Evolutionary conservation across 2,113 vertebrate genomes (phyloP).

Genomic region (Taxidea taxus): DNA sequence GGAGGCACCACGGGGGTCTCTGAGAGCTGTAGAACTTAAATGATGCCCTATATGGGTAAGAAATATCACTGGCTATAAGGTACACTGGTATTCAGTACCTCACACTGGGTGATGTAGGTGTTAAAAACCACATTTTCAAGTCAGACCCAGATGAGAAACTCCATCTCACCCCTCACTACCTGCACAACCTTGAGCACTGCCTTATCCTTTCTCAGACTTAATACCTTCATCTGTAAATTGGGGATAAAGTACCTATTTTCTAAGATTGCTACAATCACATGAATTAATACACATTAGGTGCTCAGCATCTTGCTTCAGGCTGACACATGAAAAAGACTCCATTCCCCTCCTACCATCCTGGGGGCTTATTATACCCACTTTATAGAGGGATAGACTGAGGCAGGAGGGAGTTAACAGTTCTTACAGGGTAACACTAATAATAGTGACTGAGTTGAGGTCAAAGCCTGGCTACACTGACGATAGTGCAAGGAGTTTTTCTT

Average conservation of each 20-base stretch:
- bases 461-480: neutral
- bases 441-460: neutral
- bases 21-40: too few species aligned
- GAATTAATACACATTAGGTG: neutral
- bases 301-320: neutral
- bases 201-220: neutral
- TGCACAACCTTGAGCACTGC: neutral
- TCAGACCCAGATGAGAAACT: neutral
- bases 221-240: neutral
- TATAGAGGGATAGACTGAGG: neutral
- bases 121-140: neutral
- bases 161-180: neutral
- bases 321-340: neutral
- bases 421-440: too few species aligned
- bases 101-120: rapidly evolving
- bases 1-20: neutral
- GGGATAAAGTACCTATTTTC: neutral
- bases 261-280: neutral
- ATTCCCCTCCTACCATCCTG: neutral
- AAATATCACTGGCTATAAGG: neutral
- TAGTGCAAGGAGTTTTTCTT: neutral
- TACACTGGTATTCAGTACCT: rapidly evolving
- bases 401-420: neutral
- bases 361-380: neutral
- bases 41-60: neutral